A percentile compares a stretch with the other conserved stretches of the same genome.
phyloP scores from a whole-genome alignment of 2,797 vertebrate species.

The Gymnopithys bicolor region DNA sequence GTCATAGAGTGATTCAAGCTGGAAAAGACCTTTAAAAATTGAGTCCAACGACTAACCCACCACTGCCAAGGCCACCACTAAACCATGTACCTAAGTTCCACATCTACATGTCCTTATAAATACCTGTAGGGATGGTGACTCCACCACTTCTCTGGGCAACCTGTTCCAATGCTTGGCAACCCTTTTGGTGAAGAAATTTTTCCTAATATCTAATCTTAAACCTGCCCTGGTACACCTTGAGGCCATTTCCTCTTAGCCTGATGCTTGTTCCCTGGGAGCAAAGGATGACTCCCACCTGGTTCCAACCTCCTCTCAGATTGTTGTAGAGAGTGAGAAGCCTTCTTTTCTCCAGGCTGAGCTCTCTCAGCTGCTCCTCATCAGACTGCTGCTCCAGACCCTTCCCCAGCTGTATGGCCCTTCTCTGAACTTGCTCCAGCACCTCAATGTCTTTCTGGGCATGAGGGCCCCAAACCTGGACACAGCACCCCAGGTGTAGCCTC shows the following conservation, averaged over 20 bases:
- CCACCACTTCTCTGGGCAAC: background rate
- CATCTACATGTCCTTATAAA: background rate
- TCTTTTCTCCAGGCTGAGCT: background rate
- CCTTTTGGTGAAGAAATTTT: background rate
- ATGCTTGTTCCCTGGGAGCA: background rate
- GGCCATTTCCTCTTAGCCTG: background rate
- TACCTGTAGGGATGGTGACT: background rate
- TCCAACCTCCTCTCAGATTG: background rate
- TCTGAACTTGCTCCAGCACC: fast-evolving
- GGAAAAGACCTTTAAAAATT: background rate
- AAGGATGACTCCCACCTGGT: fast-evolving
- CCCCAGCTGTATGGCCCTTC: background rate
- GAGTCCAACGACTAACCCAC: background rate
- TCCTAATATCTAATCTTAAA: background rate
- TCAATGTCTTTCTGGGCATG: background rate
- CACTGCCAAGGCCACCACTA: background rate
- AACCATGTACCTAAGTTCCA: background rate
- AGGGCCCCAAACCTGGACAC: too few species aligned
- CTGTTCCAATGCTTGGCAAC: background rate
- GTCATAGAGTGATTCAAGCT: background rate
- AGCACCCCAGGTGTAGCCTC: too few species aligned
- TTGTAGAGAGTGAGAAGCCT: background rate
- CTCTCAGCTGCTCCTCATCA: background rate
- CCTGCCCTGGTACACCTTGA: background rate
- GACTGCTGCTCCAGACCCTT: background rate